These are phyloP conservation scores for Pogonognathellus flavescens DNA, from an alignment of 1,140 invertebrate species.

Conservation along the genomic window DNA sequence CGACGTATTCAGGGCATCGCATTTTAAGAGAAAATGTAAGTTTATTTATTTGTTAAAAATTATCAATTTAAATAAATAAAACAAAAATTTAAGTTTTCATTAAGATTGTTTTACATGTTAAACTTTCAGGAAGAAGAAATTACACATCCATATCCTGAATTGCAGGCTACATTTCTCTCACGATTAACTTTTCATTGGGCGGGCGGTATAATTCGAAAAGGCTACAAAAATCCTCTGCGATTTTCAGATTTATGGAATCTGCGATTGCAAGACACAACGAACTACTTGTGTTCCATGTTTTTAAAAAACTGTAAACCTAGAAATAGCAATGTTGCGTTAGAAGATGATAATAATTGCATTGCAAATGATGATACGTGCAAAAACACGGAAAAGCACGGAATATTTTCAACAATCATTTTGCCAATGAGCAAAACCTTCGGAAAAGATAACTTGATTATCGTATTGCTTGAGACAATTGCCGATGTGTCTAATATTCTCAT, in stretches of 20 bases:
- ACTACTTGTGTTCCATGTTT: background rate
- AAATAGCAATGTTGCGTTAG: no score
- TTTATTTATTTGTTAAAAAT: background rate
- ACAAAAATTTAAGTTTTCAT: no score
- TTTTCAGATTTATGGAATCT: slow-evolving; percentile 1
- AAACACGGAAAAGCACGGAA: slow-evolving; percentile 71
- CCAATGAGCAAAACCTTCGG: slow-evolving; percentile 93
- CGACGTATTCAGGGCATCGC: background rate
- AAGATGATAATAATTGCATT: background rate
- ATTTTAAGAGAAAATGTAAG: background rate
- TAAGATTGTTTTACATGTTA: background rate
- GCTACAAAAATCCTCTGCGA: background rate
- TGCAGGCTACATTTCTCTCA: background rate
- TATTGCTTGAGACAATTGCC: slow-evolving; percentile 77
- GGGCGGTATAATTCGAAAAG: background rate
- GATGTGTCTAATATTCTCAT: background rate
- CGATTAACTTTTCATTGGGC: background rate
- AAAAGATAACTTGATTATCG: slow-evolving; percentile 88
- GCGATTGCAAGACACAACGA: background rate
- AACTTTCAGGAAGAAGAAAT: background rate
- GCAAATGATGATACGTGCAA: slow-evolving; percentile 74
- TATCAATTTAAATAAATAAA: background rate
- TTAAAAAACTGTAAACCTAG: slow-evolving; percentile 71
- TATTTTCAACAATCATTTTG: slow-evolving; percentile 69
- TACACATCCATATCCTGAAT: background rate